Base-by-base conservation (phyloP, 2,113 vertebrate genomes). In the Bungarus multicinctus region DNA sequence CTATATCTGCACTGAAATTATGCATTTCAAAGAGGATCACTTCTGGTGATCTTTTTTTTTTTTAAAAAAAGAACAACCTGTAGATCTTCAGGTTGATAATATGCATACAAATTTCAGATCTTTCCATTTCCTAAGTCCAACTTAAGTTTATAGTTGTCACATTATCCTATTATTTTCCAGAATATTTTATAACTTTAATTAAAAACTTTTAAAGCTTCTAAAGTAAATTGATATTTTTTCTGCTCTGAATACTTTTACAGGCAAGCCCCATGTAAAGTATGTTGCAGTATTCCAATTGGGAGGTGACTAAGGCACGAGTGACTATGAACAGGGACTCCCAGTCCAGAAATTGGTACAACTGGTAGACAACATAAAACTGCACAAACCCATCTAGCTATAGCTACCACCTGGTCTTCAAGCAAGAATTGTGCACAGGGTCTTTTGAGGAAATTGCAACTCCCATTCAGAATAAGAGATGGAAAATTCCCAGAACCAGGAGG, bases 171-270 rank as follows among this genome's bases (percentile, higher is more conserved):
- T 55, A 53, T 89, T 81, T 20, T 92, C 52, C 53, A 90, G 92
- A 93, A 86, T 94, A 90, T 94, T 47, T 43, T 20, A 43, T 54
- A 94, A 43, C 9, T 20, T 88, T 58, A 58, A 58, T 58, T 27
- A 45, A 22, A n/a, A 92, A 81, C 92, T 95, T 96, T 94, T 96
- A 92, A 45, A 94, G 0, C 47, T 90, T 9, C 94, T 50, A 58
- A 93, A 92, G 85, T 92, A 94, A 64, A 89, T 4, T n/a, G 27
- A 60, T 60, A 60, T 60, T 27, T 60, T 60, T 27, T n/a, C 60
- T 69, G 30, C 14, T 20, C 14, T 18, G 14, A 74, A 74, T 74
- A 74, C 5, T 74, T 34, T 74, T 74, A 5, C 14, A 74, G 69
- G 14, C 14, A 16, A 74, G 16, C 69, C n/a, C n/a, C 64, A 74